These are phyloP conservation scores for Pelagia noctiluca DNA, from an alignment of 30 jellyfish, hydroid and myxozoan species.

Conservation along the genomic window DNA sequence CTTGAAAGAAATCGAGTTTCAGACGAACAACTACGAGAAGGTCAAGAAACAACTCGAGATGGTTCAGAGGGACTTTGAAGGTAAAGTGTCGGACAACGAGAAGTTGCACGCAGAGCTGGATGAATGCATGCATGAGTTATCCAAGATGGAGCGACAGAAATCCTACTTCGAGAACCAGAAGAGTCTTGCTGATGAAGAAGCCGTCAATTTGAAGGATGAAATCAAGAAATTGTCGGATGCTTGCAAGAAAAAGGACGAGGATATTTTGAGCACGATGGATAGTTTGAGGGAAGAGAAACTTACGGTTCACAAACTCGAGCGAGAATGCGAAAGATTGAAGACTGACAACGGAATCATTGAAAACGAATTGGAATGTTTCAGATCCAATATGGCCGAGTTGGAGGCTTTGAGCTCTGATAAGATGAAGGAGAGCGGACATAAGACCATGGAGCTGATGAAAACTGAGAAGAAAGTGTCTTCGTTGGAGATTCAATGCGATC, in stretches of 20 bases:
- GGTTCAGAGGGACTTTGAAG: slow-evolving; percentile 31
- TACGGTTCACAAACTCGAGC: not conserved
- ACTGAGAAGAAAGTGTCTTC: slow-evolving; percentile 34
- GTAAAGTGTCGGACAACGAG: slow-evolving; percentile 22
- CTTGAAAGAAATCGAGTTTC: slow-evolving; percentile 20
- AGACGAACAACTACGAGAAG: slow-evolving; percentile 37
- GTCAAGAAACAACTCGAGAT: slow-evolving; percentile 10
- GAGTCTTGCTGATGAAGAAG: slow-evolving; percentile 22
- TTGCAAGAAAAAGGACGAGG: slow-evolving; percentile 27
- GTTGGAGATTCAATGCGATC: slow-evolving; percentile 28
- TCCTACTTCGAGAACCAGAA: slow-evolving; percentile 13
- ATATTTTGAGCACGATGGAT: slow-evolving; percentile 1
- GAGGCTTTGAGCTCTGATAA: slow-evolving; percentile 65
- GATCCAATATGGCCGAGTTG: slow-evolving; percentile 33
- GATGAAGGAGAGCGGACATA: slow-evolving; percentile 72
- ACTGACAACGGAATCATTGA: slow-evolving; percentile 26
- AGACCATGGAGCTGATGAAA: slow-evolving; percentile 61
- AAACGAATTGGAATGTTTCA: slow-evolving; percentile 36
- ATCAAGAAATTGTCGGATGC: not conserved
- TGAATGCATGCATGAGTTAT: slow-evolving; percentile 1
- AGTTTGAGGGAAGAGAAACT: slow-evolving; percentile 26
- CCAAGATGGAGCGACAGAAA: slow-evolving; percentile 25
- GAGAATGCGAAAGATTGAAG: slow-evolving; percentile 21
- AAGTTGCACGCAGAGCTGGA: slow-evolving; percentile 25
- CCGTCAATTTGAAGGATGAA: not conserved